Evolutionary conservation across 2,113 vertebrate genomes (phyloP), one percentile per base, ranked within the genome.

Genomic region (Cynocephalus volans): DNA sequence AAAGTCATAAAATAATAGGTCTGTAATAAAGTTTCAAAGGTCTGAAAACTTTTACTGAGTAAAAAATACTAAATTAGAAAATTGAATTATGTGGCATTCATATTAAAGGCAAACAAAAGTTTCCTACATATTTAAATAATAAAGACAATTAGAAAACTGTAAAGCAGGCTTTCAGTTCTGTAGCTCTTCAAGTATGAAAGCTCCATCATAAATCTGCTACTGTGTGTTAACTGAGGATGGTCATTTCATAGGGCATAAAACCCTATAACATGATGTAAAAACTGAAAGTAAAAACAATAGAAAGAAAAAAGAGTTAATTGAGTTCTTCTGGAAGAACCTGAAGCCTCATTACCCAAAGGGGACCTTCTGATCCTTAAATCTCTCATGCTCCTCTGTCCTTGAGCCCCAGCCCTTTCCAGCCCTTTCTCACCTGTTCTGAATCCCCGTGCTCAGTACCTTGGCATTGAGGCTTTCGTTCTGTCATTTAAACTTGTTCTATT

Each of bases 41-140:
- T 67, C 88, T 36, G 14, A 93, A 97, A 87, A 95, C 65, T 79
- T 96, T 70, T 50, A 92, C 36, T 88, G n/a, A 65, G 81, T 90
- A 65, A 96, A 96, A 90, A 91, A 72, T 26, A 86, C 33, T 80
- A 56, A 82, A 80, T 90, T 65, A 72, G 95, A 88, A 94, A 93
- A 93, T 58, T 95, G 45, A 75, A 77, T 93, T 95, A 73, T 70
- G n/a, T 88, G 73, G 69, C 45, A 91, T 94, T 95, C 36, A 1
- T 88, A 69, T 88, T 93, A 85, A 95, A 97, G 56, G 62, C 82
- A 96, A 73, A 62, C 45, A 82, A 83, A 93, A 80, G n/a, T 83
- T 77, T 96, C 26, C 82, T 64, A 75, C 93, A 91, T 95, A 73
- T 93, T 93, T 97, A 75, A 94, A 77, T 91, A 82, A 95, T 98